A percentile compares a stretch with the other conserved stretches of the same genome.
Conservation (phyloP, 2,888 invertebrate species). For the Autographa gamma region DNA sequence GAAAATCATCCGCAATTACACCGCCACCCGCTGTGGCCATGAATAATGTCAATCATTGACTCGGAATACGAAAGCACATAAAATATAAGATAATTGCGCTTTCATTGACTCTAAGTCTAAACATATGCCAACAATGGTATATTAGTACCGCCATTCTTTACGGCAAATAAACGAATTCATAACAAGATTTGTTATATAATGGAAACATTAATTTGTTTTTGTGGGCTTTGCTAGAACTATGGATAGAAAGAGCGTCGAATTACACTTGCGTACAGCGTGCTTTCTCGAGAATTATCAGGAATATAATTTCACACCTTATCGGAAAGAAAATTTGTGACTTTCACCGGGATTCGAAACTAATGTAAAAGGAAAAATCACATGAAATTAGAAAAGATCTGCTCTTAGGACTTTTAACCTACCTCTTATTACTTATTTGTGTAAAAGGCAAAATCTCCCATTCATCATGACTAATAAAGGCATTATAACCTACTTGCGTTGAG, state of each 20-base stretch:
- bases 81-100: not conserved
- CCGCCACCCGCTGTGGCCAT: not conserved
- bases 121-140: conserved; percentile 3
- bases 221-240: not conserved
- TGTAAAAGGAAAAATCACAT: too few relatives aligned
- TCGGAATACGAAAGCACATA: not conserved
- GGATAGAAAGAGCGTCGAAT: not conserved
- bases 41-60: not conserved
- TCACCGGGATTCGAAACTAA: too few relatives aligned
- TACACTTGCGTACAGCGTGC: too few relatives aligned
- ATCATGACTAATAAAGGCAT: not conserved
- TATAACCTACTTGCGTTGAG: not conserved
- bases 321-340: too few relatives aligned
- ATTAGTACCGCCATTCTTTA: not conserved
- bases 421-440: not conserved
- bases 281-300: too few relatives aligned
- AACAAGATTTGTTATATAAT: not conserved
- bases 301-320: too few relatives aligned
- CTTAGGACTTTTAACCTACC: too few relatives aligned
- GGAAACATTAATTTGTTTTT: not conserved
- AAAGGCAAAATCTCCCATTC: not conserved
- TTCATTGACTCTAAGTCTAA: not conserved
- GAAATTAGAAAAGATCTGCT: too few relatives aligned
- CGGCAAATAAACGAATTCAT: not conserved
- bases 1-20: conserved; percentile 4